Percentiles rank a stretch among this genome's conserved stretches.
Evolutionary conservation across 2,797 vertebrate species (phyloP).

Genomic region (Macropodus opercularis): DNA sequence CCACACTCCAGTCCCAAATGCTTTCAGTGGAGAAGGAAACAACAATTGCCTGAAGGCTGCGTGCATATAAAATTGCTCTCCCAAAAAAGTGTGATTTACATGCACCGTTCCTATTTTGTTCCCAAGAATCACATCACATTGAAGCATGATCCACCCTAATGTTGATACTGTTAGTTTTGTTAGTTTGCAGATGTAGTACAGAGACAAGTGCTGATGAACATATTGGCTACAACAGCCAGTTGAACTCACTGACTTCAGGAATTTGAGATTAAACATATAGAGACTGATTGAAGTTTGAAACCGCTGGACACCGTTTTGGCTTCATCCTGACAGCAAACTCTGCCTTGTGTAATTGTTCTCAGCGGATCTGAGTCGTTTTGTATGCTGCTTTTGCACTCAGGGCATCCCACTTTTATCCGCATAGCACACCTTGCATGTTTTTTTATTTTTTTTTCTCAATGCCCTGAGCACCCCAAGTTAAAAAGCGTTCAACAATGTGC

Average conservation of each 20-base stretch:
- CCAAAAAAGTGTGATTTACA: slow-evolving; percentile 19
- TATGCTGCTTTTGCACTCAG: slow-evolving; percentile 17
- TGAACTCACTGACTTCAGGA: neutral
- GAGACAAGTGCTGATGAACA: neutral
- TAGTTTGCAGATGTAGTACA: neutral
- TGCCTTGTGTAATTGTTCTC: slow-evolving; percentile 39
- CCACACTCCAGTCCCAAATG: slow-evolving; percentile 67
- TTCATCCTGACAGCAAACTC: slow-evolving; percentile 18
- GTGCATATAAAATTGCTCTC: slow-evolving; percentile 49
- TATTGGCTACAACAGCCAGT: neutral
- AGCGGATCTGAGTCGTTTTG: slow-evolving; percentile 33
- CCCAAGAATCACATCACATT: slow-evolving; percentile 11
- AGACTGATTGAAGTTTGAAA: slow-evolving; percentile 6
- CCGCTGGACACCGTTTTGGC: slow-evolving; percentile 8
- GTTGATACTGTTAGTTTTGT: slow-evolving; percentile 2
- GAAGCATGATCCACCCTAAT: neutral
- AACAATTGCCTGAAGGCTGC: slow-evolving; percentile 63
- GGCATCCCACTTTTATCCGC: slow-evolving; percentile 40
- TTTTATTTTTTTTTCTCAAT: too few species aligned
- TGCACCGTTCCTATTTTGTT: slow-evolving; percentile 28
- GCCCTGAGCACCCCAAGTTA: slow-evolving; percentile 26
- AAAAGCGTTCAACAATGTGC: slow-evolving; percentile 14
- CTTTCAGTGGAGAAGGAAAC: slow-evolving; percentile 60
- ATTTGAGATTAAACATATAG: neutral
- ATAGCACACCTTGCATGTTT: slow-evolving; percentile 34